Conservation (phyloP, 2,113 vertebrate species). For the Megalops atlanticus region DNA sequence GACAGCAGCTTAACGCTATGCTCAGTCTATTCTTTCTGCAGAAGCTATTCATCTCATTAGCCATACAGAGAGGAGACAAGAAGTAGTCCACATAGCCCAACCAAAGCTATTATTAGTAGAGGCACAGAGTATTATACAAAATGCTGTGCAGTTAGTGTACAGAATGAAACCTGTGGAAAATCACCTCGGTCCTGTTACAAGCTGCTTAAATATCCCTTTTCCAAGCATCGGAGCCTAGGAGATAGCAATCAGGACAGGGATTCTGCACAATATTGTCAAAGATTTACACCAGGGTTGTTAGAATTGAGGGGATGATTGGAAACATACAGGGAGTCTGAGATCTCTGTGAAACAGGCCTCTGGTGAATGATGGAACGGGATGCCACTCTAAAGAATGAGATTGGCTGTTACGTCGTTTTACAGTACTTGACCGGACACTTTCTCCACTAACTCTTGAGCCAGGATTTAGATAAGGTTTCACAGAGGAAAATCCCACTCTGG, state of each 20-base stretch:
- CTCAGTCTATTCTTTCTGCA: not conserved
- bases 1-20: not conserved
- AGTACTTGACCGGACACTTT: not conserved
- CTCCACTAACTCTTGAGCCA: not conserved
- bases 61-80: not conserved
- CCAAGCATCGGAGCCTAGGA: not conserved
- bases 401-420: not conserved
- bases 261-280: no score
- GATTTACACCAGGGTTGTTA: not conserved
- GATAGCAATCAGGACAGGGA: no score
- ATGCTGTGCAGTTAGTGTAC: not conserved
- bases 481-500: not conserved
- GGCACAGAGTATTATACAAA: not conserved
- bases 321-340: not conserved
- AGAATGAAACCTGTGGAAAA: not conserved
- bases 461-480: not conserved
- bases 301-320: not conserved
- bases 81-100: not conserved
- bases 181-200: not conserved
- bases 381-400: not conserved
- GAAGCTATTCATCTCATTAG: not conserved
- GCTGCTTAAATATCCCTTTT: not conserved
- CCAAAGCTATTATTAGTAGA: not conserved
- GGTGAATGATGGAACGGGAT: not conserved
- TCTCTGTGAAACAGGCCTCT: not conserved